Base-by-base conservation (phyloP, 2,113 vertebrate species). In the Sphyrna mokarran region DNA sequence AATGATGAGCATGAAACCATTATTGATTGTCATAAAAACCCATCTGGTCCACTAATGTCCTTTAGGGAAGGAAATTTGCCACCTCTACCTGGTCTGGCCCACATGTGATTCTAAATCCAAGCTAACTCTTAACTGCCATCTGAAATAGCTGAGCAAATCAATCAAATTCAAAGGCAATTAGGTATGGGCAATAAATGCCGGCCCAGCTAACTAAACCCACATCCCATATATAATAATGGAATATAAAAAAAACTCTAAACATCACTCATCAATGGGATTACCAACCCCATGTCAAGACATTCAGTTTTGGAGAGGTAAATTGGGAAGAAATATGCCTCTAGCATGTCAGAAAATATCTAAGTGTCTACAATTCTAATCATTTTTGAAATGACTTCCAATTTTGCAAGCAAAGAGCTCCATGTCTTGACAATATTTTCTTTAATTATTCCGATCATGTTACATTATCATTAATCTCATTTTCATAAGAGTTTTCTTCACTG, bases 361-460 rank as follows among this genome's bases (percentile, higher is more conserved):
- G 11, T 72, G 23, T 54, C 40, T 29, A 48, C 5, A 94, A 70
- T 26, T 18, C 93, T 43, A 95, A 10, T 43, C 63, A 69, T 94
- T 94, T 37, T 26, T 69, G 91, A 66, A 66, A 68, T 48, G 26
- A 69, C 23, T 95, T 76, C 40, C 43, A 95, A 95, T 95, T 29
- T 72, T 95, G 26, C 23, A 72, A 72, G 23, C 22, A 43, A 54
- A 43, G 37, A 95, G 69, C 14, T 16, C 69, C 22, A 23, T 69
- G 37, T 23, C 20, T 40, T 40, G 61, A 11, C 33, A 94, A 37
- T 40, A 40, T 43, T 72, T 54, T 95, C 69, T 26, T 72, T 72
- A 95, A 95, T 95, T 95, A 95, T 54, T 43, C 69, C 29, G 37
- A 70, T 94, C 40, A 94, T 14, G 43, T 70, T 48, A 43, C 43